A percentile compares a stretch with the other conserved stretches of the same genome.
Evolutionary conservation across 1,140 invertebrate species (phyloP).

Genomic region (Magallana gigas): DNA sequence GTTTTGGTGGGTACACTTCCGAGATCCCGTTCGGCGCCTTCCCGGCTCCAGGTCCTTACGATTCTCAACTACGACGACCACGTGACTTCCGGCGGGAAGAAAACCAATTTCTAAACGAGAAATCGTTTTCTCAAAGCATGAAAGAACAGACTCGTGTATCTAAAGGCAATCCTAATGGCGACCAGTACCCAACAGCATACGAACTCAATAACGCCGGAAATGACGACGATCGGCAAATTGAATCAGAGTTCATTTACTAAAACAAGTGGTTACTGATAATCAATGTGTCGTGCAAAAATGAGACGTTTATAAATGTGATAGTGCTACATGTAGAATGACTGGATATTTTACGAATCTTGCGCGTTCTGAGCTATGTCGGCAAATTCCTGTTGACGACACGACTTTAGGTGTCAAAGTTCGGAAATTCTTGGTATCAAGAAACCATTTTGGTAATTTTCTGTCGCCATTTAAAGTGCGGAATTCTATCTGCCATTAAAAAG

Average conservation of each 20-base stretch:
- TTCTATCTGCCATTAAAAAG: neutral
- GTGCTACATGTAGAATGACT: neutral
- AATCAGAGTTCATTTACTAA: conserved; percentile 42
- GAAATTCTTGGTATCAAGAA: neutral
- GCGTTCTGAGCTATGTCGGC: neutral
- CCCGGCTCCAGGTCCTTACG: conserved; percentile 44
- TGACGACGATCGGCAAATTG: neutral
- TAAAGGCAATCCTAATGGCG: conserved; percentile 40
- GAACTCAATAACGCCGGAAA: conserved; percentile 65
- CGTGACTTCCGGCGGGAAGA: conserved; percentile 69
- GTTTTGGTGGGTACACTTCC: conserved; percentile 67
- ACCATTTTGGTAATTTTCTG: neutral
- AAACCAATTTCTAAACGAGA: conserved; percentile 73
- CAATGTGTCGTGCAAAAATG: neutral
- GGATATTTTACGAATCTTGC: neutral
- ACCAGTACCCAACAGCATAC: conserved; percentile 66
- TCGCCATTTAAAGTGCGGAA: conserved; percentile 1
- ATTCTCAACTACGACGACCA: conserved; percentile 57
- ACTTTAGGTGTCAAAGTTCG: neutral
- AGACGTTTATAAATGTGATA: neutral
- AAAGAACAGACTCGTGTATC: conserved; percentile 59
- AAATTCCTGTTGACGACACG: neutral
- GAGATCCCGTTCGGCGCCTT: conserved; percentile 61
- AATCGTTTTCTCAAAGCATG: conserved; percentile 70
- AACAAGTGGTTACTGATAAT: neutral